Percentiles rank a stretch among this genome's conserved stretches.
These are phyloP conservation scores for Pteronura brasiliensis DNA, from an alignment of 2,113 vertebrate genomes.

Conservation along the genomic window DNA sequence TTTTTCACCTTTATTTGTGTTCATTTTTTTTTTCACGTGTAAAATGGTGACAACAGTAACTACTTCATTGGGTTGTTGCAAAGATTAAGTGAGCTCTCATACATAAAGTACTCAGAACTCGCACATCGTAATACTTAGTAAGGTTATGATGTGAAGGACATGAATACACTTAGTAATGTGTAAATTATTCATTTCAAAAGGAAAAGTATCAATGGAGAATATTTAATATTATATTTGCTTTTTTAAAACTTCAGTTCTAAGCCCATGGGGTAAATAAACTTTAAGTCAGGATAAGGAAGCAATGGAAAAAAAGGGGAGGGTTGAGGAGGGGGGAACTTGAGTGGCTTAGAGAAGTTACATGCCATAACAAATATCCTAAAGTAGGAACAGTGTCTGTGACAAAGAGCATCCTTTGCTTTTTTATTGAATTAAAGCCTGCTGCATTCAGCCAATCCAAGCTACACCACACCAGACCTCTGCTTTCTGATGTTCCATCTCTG, in stretches of 20 bases:
- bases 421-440: conserved; percentile 49
- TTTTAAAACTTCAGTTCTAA: neutral
- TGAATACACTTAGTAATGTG: neutral
- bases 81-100: neutral
- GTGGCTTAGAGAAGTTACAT: neutral
- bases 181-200: neutral
- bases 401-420: conserved; percentile 17
- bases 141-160: neutral
- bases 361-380: neutral
- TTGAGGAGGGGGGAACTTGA: neutral
- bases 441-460: neutral
- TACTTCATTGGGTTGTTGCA: neutral
- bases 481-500: neutral
- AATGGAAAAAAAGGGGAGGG: neutral
- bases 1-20: neutral
- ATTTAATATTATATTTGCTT: neutral
- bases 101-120: neutral
- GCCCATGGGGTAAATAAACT: conserved; percentile 34
- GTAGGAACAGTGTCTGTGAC: conserved; percentile 37
- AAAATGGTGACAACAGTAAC: neutral
- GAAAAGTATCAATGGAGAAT: conserved; percentile 1
- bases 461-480: neutral
- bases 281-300: neutral
- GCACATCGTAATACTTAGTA: neutral
- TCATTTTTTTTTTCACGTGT: neutral